Conservation (phyloP, 2,113 vertebrate genomes). For the Hylia prasina region DNA sequence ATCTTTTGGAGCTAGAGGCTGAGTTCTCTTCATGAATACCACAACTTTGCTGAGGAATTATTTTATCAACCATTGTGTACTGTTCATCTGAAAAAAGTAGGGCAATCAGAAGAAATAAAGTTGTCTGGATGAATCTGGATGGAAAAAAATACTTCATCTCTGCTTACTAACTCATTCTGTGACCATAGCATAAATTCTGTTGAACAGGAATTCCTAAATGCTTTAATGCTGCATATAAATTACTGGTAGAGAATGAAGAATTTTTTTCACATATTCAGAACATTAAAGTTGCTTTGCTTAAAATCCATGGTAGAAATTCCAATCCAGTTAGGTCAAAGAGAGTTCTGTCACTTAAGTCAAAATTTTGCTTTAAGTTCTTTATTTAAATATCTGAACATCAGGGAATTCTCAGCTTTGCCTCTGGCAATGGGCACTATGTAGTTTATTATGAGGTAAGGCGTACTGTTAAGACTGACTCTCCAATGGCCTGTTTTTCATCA, state of each 20-base stretch:
- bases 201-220: background rate
- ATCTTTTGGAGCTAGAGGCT: background rate
- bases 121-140: background rate
- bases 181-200: background rate
- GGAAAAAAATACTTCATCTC: background rate
- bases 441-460: background rate
- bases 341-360: background rate
- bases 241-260: background rate
- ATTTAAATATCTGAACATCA: background rate
- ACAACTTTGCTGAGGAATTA: background rate
- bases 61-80: background rate
- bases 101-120: background rate
- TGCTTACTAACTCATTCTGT: background rate
- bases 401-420: background rate
- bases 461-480: background rate
- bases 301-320: background rate
- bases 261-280: background rate
- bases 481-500: background rate
- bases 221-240: background rate
- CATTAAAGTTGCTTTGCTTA: background rate
- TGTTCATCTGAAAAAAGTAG: background rate
- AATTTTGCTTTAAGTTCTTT: background rate
- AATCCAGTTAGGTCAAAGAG: background rate
- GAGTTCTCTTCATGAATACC: background rate
- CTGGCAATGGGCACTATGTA: background rate